Evolutionary conservation across 2,113 vertebrate species (phyloP).

Genomic region (Phalacrocorax aristotelis): DNA sequence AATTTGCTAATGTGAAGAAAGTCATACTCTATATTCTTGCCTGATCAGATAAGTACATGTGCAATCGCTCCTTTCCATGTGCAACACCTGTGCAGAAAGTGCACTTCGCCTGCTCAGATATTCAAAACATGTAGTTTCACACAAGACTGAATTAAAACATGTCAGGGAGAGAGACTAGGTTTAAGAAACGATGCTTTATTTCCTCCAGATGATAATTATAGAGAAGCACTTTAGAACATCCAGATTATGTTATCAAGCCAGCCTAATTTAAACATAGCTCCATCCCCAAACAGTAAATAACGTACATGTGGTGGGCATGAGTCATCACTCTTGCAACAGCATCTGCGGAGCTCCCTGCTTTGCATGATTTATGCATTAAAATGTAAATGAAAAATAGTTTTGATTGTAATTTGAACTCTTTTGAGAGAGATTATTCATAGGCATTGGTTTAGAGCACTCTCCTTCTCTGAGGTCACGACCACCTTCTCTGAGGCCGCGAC

Average conservation of each 20-base stretch:
- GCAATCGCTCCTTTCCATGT: not conserved
- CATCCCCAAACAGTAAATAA: slow-evolving; percentile 39
- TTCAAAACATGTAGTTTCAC: not conserved
- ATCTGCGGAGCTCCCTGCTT: slow-evolving; percentile 3
- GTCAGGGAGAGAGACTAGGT: not conserved
- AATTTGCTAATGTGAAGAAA: not conserved
- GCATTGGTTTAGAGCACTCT: not conserved
- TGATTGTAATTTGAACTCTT: not conserved
- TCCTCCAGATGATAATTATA: not conserved
- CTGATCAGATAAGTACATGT: not conserved
- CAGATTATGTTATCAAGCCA: not conserved
- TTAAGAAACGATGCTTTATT: not conserved
- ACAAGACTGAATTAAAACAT: not conserved
- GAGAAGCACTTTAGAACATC: not conserved
- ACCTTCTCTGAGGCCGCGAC: not conserved
- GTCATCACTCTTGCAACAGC: not conserved
- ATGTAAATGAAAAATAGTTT: not conserved
- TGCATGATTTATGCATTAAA: not conserved
- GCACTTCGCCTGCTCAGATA: not conserved
- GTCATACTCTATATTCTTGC: not conserved
- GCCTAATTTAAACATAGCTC: not conserved
- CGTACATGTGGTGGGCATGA: slow-evolving; percentile 12
- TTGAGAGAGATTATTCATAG: not conserved
- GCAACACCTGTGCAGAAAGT: not conserved
- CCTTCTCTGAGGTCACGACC: not conserved